phyloP scores from a whole-genome alignment of 2,797 vertebrate species.

The Salmo trutta region DNA sequence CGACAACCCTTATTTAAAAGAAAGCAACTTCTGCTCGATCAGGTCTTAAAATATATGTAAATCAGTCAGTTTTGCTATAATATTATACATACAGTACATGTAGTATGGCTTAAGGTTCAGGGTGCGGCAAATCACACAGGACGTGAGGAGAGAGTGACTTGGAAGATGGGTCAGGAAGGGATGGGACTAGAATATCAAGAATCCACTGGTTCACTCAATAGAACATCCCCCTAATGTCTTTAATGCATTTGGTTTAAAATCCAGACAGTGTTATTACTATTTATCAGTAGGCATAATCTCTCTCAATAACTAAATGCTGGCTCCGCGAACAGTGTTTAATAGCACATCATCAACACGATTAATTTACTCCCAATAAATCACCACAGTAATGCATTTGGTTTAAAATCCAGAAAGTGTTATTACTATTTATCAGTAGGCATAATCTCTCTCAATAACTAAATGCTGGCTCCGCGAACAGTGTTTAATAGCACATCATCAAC shows the following conservation, averaged over 20 bases:
- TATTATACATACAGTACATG: background rate
- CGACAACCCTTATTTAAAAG: background rate
- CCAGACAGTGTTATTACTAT: background rate
- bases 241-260: background rate
- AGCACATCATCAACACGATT: background rate
- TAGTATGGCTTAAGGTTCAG: background rate
- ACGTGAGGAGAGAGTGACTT: slow-evolving; percentile 1
- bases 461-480: background rate
- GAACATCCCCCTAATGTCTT: background rate
- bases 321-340: background rate
- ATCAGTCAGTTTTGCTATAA: background rate
- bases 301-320: background rate
- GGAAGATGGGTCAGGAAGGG: background rate
- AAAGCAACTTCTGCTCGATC: background rate
- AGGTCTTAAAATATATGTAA: background rate
- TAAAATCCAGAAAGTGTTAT: background rate
- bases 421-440: background rate
- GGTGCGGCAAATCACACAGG: background rate
- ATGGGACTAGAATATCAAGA: background rate
- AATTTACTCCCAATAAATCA: background rate
- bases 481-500: background rate
- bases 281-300: background rate
- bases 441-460: background rate
- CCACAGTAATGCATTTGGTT: too few relatives aligned
- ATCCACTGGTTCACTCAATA: slow-evolving; percentile 8